Percentiles rank a stretch among this genome's conserved stretches.
phyloP scores from a whole-genome alignment of 2,888 invertebrate genomes.

The Seira ritae region DNA sequence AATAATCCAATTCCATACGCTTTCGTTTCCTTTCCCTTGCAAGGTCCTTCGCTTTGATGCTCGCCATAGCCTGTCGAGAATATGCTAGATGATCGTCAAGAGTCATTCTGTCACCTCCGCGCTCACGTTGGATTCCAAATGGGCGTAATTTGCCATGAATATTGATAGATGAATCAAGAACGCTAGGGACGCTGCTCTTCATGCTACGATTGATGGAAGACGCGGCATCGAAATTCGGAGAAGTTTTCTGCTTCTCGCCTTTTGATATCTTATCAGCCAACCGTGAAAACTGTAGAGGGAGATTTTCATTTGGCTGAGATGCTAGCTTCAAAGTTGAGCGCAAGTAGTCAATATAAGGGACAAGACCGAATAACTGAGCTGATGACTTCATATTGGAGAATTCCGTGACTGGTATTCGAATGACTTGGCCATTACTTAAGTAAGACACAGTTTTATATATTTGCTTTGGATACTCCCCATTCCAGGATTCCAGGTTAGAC shows the following conservation, averaged over 20 bases:
- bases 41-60: slow-evolving; percentile 22
- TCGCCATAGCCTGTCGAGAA: background rate
- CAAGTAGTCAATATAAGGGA: slow-evolving; percentile 25
- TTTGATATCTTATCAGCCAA: slow-evolving; percentile 13
- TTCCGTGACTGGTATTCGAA: slow-evolving; percentile 19
- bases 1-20: slow-evolving; percentile 17
- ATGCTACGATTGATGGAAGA: slow-evolving; percentile 26
- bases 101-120: slow-evolving; percentile 20
- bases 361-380: slow-evolving; percentile 17
- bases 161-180: slow-evolving; percentile 30
- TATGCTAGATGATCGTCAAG: background rate
- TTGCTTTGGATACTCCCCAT: slow-evolving; percentile 46
- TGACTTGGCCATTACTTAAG: slow-evolving; percentile 61
- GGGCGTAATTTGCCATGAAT: slow-evolving; percentile 40
- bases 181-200: slow-evolving; percentile 30
- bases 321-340: slow-evolving; percentile 3
- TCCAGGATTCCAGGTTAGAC: background rate
- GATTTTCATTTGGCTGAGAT: slow-evolving; percentile 39
- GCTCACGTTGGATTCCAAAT: slow-evolving; percentile 26
- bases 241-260: slow-evolving; percentile 35
- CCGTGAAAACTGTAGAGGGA: slow-evolving; percentile 32
- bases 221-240: slow-evolving; percentile 45
- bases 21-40: slow-evolving; percentile 41
- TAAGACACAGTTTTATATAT: slow-evolving; percentile 64
- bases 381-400: background rate